Base-by-base conservation (phyloP, 2,888 invertebrate genomes). In the Stenodera caucasica region DNA sequence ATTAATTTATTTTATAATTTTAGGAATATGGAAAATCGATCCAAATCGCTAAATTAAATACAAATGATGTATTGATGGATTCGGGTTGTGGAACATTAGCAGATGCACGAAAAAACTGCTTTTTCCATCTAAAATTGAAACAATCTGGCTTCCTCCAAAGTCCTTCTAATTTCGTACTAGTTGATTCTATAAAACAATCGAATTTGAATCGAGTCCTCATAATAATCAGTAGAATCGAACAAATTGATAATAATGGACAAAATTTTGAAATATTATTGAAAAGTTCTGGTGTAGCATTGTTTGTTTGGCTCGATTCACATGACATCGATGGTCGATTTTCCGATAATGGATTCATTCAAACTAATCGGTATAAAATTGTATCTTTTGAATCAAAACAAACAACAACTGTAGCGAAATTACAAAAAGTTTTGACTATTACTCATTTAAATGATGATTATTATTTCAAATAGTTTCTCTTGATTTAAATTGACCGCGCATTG, bases 81-180 rank as follows among this genome's bases (percentile, higher is more conserved):
- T 67, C 69, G 1, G 70, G 73, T 32, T 82, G 82, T 68, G 81
- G 81, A 14, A 63, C 61, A 37, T 53, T 74, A 5, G 33, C 51
- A 14, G 63, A 59, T 11, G 77, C 77, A 7, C 77, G 71, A 49
- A 72, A 72, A 33, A 80, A 80, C 55, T 84, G 83, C 61, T 78
- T 84, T 52, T 63, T 82, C 57, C 77, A 81, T 65, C 75, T 84
- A 49, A 79, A 84, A 2, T 74, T 91, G n/a, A 80, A 78, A 61
- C 81, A 84, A 57, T 61, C 68, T 4, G 74, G 78, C 29, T 74
- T 80, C 1, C 40, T 61, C 35, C 76, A 83, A 1, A 82, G 87
- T 2, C 88, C 91, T 0, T 81, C 83, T 58, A 92, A 91, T 75
- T 90, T 86, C 70, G 79, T 89, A 3, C 89, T 90, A 70, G 89